Evolutionary conservation across 2,113 vertebrate genomes (phyloP), one percentile per base, ranked within the genome.

Genomic region (Hippocampus guttulatus): DNA sequence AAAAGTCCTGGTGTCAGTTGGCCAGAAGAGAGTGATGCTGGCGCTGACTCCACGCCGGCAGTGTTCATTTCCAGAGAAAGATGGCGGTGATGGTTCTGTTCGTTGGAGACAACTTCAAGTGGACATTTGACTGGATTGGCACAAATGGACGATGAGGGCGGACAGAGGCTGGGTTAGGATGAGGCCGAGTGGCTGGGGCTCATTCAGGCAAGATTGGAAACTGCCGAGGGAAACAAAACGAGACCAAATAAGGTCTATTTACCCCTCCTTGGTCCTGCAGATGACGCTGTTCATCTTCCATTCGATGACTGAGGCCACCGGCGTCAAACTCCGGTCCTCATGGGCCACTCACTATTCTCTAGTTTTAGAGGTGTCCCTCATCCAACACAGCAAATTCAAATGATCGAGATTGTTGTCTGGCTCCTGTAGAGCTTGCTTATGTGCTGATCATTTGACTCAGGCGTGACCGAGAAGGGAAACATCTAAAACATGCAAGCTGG

Each of bases 21-120:
- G 47, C 1, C 9, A 21, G 76, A 21, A 74, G 30, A 70, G 83
- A 58, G 51, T 75, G 71, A 25, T 80, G 81, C 15, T 8, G 5
- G 20, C 18, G 18, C 21, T 40, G 60, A 64, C 38, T 41, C 58
- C 30, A 10, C 14, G 60, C 30, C 9, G 5, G 33, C 33, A 63
- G 58, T 18, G 16, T 16, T 62, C 8, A 1, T 5, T 3, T 23
- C 11, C 10, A 1, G 38, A 23, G 41, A 47, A 25, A 64, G n/a
- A 65, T 40, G 14, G 41, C 6, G 14, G 41, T 2, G 27, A 23
- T 23, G 52, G 21, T 55, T 55, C n/a, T 55, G 52, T n/a, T 55
- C n/a, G n/a, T 55, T 55, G 52, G 52, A 55, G n/a, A 61, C 18
- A 33, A 61, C 14, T 11, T 61, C 9, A 65, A 45, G 41, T 7